Percentiles rank a stretch among this genome's conserved stretches.
Conservation (phyloP, 2,888 invertebrate genomes). For the Philonicus albiceps region DNA sequence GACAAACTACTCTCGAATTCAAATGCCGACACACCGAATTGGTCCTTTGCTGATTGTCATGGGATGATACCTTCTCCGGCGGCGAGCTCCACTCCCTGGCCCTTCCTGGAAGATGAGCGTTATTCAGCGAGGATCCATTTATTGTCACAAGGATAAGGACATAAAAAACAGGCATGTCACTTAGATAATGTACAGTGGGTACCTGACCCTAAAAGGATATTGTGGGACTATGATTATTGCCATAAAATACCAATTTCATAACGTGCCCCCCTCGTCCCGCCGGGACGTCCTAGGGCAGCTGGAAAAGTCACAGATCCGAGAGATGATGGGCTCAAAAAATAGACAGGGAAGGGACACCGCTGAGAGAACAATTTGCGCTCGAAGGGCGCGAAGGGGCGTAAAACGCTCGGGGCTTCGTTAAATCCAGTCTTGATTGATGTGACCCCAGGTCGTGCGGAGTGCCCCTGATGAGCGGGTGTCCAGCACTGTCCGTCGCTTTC, state of each 20-base stretch:
- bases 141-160: slow-evolving; percentile 32
- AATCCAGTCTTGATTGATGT: slow-evolving; percentile 13
- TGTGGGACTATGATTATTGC: slow-evolving; percentile 39
- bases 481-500: neutral
- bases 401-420: neutral
- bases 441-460: neutral
- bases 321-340: neutral
- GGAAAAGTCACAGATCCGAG: neutral
- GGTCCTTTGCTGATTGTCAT: slow-evolving; percentile 44
- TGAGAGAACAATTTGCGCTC: neutral
- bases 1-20: slow-evolving; percentile 47
- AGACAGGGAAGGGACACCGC: neutral
- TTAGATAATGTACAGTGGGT: slow-evolving; percentile 26
- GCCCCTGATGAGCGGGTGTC: neutral
- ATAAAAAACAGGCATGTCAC: slow-evolving; percentile 38
- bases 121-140: slow-evolving; percentile 28
- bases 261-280: neutral
- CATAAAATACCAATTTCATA: slow-evolving; percentile 40
- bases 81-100: neutral
- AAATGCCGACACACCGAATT: slow-evolving; percentile 46
- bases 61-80: slow-evolving; percentile 21
- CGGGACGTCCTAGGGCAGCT: neutral
- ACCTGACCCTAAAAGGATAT: slow-evolving; percentile 34
- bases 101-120: neutral
- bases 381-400: neutral